These are phyloP conservation scores for Pycnonotus jocosus DNA, from an alignment of 2,113 vertebrate genomes.

Conservation along the genomic window DNA sequence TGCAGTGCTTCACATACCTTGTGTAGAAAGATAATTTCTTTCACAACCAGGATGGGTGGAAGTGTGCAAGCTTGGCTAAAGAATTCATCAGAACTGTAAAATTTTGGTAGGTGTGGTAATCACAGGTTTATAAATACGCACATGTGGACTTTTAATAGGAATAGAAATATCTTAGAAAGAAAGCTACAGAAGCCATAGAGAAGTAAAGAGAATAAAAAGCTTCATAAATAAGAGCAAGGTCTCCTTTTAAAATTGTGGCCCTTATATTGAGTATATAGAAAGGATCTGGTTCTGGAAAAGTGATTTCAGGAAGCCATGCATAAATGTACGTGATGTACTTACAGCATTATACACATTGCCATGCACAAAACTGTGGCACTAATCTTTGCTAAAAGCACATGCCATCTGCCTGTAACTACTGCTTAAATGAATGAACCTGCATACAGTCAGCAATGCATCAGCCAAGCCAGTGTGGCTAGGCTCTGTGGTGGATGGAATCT, in stretches of 20 bases:
- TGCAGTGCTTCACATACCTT: background rate
- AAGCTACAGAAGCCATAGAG: background rate
- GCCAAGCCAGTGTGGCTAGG: background rate
- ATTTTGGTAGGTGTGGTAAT: background rate
- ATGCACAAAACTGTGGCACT: background rate
- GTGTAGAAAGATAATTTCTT: background rate
- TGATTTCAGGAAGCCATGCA: background rate
- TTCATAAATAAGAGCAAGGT: background rate
- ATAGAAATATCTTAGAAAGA: background rate
- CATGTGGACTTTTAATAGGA: background rate
- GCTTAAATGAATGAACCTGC: background rate
- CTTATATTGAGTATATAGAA: background rate
- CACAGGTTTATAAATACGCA: background rate
- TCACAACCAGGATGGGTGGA: background rate
- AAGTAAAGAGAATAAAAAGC: background rate
- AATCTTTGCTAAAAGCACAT: background rate
- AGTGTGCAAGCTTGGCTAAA: background rate
- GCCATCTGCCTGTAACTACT: background rate
- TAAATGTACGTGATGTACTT: background rate
- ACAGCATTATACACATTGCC: background rate
- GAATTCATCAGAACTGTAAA: background rate
- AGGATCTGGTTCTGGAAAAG: background rate
- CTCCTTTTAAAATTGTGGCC: background rate
- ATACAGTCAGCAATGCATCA: background rate
- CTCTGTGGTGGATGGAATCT: background rate